Percentiles rank a stretch among this genome's conserved stretches.
Evolutionary conservation across 2,888 invertebrate genomes (phyloP).

Genomic region (Craniophora ligustri): DNA sequence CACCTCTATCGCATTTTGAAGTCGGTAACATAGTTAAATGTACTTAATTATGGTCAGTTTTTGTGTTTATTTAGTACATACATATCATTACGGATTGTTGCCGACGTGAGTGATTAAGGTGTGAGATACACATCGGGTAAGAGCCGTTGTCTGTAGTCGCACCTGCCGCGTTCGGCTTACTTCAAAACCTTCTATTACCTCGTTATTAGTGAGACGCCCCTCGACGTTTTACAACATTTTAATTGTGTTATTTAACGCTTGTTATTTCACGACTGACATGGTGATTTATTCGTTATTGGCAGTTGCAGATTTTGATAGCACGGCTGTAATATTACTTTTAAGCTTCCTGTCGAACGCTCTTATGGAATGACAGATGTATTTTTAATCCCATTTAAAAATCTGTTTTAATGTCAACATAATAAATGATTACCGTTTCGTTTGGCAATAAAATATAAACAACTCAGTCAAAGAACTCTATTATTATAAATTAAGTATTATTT

Average conservation of each 20-base stretch:
- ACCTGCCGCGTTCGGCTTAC: slow-evolving; percentile 70
- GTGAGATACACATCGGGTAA: slow-evolving; percentile 69
- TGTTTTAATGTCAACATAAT: neutral
- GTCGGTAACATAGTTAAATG: slow-evolving; percentile 65
- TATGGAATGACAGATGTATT: slow-evolving; percentile 13
- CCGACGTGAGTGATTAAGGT: slow-evolving; percentile 76
- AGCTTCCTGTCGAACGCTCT: slow-evolving; percentile 25
- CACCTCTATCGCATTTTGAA: slow-evolving; percentile 54
- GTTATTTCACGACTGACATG: slow-evolving; percentile 66
- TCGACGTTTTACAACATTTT: slow-evolving; percentile 77
- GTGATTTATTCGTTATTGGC: slow-evolving; percentile 64
- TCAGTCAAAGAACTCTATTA: neutral
- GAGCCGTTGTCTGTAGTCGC: slow-evolving; percentile 63
- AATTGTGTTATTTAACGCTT: slow-evolving; percentile 81
- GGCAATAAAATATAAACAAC: too few relatives aligned
- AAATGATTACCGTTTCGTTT: too few relatives aligned
- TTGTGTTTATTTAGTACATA: slow-evolving; percentile 77
- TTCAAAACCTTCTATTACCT: slow-evolving; percentile 77
- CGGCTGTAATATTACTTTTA: slow-evolving; percentile 18
- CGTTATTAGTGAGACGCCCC: slow-evolving; percentile 78
- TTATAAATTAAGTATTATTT: neutral
- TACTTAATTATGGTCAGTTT: slow-evolving; percentile 69
- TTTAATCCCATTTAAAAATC: neutral
- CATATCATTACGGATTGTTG: slow-evolving; percentile 77
- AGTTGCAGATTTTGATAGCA: slow-evolving; percentile 49